Percentiles rank a stretch among this genome's conserved stretches.
Conservation (phyloP, 2,888 invertebrate genomes). For the Mactromeris polynyma region DNA sequence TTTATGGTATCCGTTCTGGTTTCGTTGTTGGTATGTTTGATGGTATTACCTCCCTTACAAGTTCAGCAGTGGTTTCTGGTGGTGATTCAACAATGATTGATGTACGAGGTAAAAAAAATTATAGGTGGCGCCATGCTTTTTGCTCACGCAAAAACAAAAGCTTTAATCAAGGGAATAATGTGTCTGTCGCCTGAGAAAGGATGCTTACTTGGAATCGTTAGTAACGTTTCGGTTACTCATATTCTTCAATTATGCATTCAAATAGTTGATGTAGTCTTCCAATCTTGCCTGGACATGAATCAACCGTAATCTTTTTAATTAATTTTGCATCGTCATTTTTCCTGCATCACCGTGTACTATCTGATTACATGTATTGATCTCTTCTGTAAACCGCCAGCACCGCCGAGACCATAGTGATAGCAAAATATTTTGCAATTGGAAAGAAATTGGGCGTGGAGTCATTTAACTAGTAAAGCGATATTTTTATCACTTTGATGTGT, state of each 20-base stretch:
- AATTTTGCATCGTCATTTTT: conserved; percentile 22
- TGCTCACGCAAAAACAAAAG: background rate
- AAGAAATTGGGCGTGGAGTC: background rate
- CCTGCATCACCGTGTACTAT: conserved; percentile 12
- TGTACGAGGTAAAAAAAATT: background rate
- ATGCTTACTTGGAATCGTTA: background rate
- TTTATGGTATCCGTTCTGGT: background rate
- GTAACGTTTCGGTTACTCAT: background rate
- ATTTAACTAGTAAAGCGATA: background rate
- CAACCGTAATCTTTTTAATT: conserved; percentile 27
- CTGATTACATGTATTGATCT: conserved; percentile 12
- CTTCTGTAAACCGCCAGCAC: background rate
- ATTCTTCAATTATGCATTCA: conserved; percentile 26
- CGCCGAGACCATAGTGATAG: background rate
- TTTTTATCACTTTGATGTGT: too few relatives aligned
- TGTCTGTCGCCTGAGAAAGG: conserved; percentile 5
- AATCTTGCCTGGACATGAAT: conserved; percentile 4
- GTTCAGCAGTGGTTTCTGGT: background rate
- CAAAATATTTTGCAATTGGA: conserved; percentile 14
- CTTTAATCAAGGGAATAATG: conserved; percentile 5
- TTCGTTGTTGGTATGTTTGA: background rate
- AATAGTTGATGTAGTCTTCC: background rate
- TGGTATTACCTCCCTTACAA: background rate
- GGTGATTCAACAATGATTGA: conserved; percentile 9
- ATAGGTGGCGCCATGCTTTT: background rate